phyloP scores from a whole-genome alignment of 2,113 vertebrate species.

The Nothocercus julius region DNA sequence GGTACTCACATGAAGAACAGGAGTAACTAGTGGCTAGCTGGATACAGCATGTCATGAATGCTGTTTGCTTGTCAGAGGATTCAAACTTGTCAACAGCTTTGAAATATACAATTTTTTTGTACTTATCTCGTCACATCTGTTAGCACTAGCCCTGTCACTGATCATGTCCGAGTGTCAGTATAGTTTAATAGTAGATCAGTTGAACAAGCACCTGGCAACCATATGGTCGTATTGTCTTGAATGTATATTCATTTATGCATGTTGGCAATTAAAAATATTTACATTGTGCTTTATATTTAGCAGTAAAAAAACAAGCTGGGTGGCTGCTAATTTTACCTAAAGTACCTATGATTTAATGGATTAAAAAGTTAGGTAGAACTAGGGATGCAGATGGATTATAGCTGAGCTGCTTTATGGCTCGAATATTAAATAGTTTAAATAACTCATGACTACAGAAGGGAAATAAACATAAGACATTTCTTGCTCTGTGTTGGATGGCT shows the following conservation, averaged over 20 bases:
- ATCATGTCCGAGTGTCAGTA: accelerated
- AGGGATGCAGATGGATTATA: background rate
- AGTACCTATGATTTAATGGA: background rate
- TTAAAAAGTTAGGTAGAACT: background rate
- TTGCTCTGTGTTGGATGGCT: background rate
- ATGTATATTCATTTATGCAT: background rate
- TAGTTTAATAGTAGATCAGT: accelerated
- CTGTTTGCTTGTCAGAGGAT: background rate
- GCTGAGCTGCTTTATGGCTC: background rate
- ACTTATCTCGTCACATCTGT: background rate
- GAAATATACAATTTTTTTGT: background rate
- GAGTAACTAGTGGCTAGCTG: background rate
- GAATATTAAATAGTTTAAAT: background rate
- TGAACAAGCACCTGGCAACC: background rate
- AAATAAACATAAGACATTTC: background rate
- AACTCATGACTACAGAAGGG: background rate
- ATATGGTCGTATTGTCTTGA: background rate
- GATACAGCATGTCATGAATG: background rate
- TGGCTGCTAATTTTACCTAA: background rate
- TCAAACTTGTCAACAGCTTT: background rate
- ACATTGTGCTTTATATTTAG: background rate
- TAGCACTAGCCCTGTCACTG: background rate
- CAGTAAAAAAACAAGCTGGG: background rate
- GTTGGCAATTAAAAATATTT: background rate
- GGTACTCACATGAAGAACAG: accelerated